Conservation (phyloP, 2,797 vertebrate species). For the Dicrostonyx torquatus region DNA sequence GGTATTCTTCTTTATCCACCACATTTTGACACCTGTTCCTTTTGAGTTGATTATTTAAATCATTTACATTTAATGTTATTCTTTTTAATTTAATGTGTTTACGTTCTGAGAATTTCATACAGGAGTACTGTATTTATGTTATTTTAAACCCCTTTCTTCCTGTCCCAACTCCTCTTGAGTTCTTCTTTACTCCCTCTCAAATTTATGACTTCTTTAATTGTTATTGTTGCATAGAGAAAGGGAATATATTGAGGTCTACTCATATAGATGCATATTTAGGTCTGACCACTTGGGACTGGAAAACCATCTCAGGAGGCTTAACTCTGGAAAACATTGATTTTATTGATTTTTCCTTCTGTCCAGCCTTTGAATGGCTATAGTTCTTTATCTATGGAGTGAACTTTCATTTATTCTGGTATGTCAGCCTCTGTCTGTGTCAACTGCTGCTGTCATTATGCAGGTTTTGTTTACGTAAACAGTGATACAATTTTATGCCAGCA, state of each 20-base stretch:
- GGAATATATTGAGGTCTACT: not conserved
- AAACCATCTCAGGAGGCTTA: not conserved
- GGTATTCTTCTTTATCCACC: not conserved
- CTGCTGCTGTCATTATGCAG: not conserved
- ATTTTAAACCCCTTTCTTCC: not conserved
- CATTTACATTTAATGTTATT: not conserved
- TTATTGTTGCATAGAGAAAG: not conserved
- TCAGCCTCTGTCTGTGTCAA: not conserved
- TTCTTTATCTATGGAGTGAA: not conserved
- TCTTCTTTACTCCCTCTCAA: not conserved
- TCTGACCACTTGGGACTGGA: not conserved
- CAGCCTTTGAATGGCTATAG: not conserved
- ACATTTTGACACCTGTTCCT: not conserved
- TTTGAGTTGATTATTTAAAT: not conserved
- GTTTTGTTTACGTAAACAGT: not conserved
- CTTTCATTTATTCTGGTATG: not conserved
- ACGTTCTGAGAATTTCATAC: not conserved
- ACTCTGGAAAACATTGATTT: not conserved
- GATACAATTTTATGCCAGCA: not conserved
- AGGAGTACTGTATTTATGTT: not conserved
- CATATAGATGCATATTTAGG: not conserved
- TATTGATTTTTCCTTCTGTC: not conserved
- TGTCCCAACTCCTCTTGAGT: too few species aligned
- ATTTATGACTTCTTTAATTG: not conserved
- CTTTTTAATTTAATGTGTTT: not conserved